A percentile compares a stretch with the other conserved stretches of the same genome.
Evolutionary conservation across 1,140 invertebrate genomes (phyloP).

Genomic region (Eueides isabella): DNA sequence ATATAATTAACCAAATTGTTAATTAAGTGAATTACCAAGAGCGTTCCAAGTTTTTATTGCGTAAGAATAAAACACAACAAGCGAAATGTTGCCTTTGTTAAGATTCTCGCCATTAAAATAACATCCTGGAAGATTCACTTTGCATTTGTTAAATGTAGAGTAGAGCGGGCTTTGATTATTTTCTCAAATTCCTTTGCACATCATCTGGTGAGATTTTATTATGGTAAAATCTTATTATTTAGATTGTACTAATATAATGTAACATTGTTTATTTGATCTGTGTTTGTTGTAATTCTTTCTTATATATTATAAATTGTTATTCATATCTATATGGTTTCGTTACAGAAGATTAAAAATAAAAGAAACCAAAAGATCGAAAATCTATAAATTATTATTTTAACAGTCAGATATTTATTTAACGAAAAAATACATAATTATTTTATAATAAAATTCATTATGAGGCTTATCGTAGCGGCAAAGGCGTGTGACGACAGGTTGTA

Average conservation of each 20-base stretch:
- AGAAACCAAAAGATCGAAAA: no score
- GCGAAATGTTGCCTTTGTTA: background rate
- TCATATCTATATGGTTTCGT: no score
- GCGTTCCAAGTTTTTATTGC: background rate
- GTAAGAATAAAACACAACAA: conserved; percentile 20
- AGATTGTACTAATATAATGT: background rate
- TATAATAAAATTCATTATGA: no score
- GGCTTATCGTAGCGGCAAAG: no score
- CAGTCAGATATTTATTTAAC: no score
- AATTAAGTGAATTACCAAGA: conserved; percentile 6
- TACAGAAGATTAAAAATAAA: no score
- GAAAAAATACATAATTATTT: no score
- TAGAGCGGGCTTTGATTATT: conserved; percentile 11
- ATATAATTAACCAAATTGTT: conserved; percentile 19
- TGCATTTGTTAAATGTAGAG: conserved; percentile 14
- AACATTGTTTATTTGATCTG: background rate
- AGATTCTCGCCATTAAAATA: conserved; percentile 20
- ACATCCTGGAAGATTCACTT: conserved; percentile 7
- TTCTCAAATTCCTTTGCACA: conserved; percentile 18
- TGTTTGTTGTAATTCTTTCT: background rate
- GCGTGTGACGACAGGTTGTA: no score
- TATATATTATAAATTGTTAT: background rate
- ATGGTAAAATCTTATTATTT: background rate
- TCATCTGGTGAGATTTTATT: conserved; percentile 10
- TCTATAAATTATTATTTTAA: no score